Conservation (phyloP, 1,140 invertebrate genomes). For the Orchesella cincta region DNA sequence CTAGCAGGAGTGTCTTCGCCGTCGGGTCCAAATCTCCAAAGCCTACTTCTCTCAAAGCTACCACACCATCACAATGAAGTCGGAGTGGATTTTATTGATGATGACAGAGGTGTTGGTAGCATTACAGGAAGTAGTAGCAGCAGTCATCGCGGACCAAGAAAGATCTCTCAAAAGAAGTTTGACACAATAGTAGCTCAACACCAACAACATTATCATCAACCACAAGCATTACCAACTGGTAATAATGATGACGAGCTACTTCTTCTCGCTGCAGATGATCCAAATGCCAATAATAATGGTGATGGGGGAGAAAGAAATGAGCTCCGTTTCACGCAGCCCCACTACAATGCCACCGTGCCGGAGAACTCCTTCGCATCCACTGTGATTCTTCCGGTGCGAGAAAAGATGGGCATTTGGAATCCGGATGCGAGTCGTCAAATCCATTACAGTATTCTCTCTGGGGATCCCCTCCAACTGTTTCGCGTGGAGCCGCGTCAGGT, state of each 20-base stretch:
- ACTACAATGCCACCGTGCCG: conserved; percentile 87
- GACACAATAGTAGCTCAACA: background rate
- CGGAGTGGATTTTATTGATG: background rate
- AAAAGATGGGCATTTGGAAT: conserved; percentile 69
- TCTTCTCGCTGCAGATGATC: background rate
- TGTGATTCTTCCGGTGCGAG: conserved; percentile 65
- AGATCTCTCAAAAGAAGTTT: background rate
- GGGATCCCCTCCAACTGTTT: conserved; percentile 87
- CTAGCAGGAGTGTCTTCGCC: conserved; percentile 4
- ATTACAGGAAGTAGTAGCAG: background rate
- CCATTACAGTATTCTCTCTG: conserved; percentile 77
- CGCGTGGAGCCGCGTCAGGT: conserved; percentile 83
- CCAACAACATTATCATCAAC: background rate
- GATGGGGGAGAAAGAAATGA: background rate
- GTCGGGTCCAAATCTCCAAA: conserved; percentile 18
- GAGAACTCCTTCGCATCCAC: conserved; percentile 89
- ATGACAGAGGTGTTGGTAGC: background rate
- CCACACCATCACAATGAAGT: background rate
- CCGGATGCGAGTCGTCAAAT: conserved; percentile 62
- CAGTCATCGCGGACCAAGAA: background rate
- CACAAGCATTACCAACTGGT: background rate
- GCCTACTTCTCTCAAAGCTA: background rate
- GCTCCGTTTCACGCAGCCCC: conserved; percentile 69
- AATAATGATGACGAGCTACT: background rate
- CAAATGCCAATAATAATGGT: background rate